Base-by-base conservation (phyloP, 23 tunicate genomes). In the Aplidium turbinatum region DNA sequence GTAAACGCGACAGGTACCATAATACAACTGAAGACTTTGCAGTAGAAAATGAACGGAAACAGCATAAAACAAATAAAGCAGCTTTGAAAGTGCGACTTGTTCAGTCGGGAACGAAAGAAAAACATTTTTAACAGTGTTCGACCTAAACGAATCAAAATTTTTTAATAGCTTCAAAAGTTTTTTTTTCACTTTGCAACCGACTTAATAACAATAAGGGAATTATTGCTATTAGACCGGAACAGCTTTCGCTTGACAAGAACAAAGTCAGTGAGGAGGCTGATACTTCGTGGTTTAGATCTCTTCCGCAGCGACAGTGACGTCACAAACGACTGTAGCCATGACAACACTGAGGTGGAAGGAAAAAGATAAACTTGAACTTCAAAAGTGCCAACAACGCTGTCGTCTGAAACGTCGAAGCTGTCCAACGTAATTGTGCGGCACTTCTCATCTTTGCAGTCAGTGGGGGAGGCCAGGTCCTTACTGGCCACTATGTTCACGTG, bases 311-410 rank as follows among this genome's bases (percentile, higher is more conserved):
- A 45, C n/a, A 76, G 50, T 22, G 58, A 28, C 11, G 72, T 30
- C 26, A 76, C 47, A 16, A 58, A 38, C 19, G 82, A 28, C 30
- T 76, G 82, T 26, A 76, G 72, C 22, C 48, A 4, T 1, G 82
- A 76, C 27, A 76, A 47, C 11, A 62, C 57, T 9, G 82, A 61
- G 28, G 1, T 62, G 25, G 72, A 61, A 36, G 82, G 82, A 32
- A 76, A 60, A 42, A 76, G 82, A 47, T 61, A 76, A 61, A 76
- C 47, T 2, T 76, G 28, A 29, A 76, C 33, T 60, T 76, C 82
- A 47, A 76, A 76, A 0, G 82, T 76, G 46, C 46, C 70, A 1
- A 76, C 72, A 11, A 60, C 20, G 4, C 33, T 46, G 42, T 34
- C 23, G 1, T 60, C 82, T 9, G 82, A 61, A 45, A 76, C 18